phyloP scores from a whole-genome alignment of 1,140 invertebrate species.

The Diachasma alloeum region DNA sequence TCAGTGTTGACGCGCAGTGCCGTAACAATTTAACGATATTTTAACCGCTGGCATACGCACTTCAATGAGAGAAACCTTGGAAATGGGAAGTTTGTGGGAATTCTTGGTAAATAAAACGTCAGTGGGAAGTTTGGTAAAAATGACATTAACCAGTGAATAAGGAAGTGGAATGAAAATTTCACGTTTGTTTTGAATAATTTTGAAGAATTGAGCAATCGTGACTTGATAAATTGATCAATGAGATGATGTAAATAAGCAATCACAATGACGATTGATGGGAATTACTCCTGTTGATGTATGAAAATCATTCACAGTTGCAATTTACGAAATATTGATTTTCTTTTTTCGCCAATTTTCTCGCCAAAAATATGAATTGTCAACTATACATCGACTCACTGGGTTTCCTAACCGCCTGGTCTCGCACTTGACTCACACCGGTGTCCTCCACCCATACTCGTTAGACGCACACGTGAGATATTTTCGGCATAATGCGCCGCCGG shows the following conservation, averaged over 20 bases:
- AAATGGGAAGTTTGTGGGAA: neutral
- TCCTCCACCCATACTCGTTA: constrained; percentile 16
- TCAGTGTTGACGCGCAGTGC: constrained; percentile 28
- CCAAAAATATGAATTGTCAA: neutral
- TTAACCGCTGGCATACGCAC: neutral
- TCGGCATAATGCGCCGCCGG: constrained; percentile 28
- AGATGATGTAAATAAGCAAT: neutral
- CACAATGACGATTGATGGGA: no score
- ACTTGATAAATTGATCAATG: neutral
- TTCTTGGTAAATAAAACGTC: neutral
- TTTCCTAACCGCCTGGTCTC: neutral
- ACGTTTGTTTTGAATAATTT: no score
- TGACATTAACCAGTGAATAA: neutral
- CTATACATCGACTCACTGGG: neutral
- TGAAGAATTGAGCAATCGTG: no score
- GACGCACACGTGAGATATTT: constrained; percentile 33
- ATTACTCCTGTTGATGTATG: no score
- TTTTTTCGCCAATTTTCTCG: neutral
- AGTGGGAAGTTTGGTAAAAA: neutral
- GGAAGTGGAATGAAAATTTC: neutral
- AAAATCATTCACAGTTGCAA: no score
- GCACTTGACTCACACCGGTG: constrained; percentile 17
- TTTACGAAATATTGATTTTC: no score
- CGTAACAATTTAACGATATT: constrained; percentile 27
- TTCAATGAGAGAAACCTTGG: neutral